Evolutionary conservation across 1,140 invertebrate genomes (phyloP), one percentile per base, ranked within the genome.

Genomic region (Spodoptera frugiperda): DNA sequence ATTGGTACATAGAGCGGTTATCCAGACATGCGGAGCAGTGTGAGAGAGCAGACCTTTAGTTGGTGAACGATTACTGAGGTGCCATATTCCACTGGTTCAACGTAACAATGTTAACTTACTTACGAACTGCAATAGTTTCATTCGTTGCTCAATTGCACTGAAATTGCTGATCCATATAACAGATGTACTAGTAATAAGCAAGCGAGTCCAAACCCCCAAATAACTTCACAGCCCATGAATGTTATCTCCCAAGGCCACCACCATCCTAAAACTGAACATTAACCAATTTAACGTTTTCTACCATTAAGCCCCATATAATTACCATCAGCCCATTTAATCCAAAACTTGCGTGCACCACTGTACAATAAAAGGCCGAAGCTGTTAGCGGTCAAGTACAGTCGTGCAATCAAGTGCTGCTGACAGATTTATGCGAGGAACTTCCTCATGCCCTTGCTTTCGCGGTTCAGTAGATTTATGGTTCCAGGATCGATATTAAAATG

Each of bases 341-440:
- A 21, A 71, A 71, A 71, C 68, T 71, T 73, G 70, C 44, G 54
- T 57, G 39, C 25, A 25, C 12, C 12, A 25, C 21, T 59, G 70
- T 73, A 73, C 39, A 59, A 48, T 39, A 53, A 57, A 19, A 59
- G 19, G 70, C 39, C 55, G 59, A 59, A 51, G 48, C 15, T 59
- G 68, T 73, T 44, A 59, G 70, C 68, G 70, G 70, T 73, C 70
- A 73, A 73, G 70, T 73, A 73, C 70, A 73, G 17, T 25, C 70
- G 54, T 48, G 70, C 70, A 73, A 73, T 73, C 55, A 73, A 73
- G 70, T 73, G 70, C 19, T 73, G 54, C 54, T 48, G 70, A 44
- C 70, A 73, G 70, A 73, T 73, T 73, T 73, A 73, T 73, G 54
- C 33, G 33, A n/a, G 53, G 53, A 73, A 73, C 33, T 73, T 59